Evolutionary conservation across 2,797 vertebrate genomes (phyloP).

Genomic region (Lepilemur septentrionalis): DNA sequence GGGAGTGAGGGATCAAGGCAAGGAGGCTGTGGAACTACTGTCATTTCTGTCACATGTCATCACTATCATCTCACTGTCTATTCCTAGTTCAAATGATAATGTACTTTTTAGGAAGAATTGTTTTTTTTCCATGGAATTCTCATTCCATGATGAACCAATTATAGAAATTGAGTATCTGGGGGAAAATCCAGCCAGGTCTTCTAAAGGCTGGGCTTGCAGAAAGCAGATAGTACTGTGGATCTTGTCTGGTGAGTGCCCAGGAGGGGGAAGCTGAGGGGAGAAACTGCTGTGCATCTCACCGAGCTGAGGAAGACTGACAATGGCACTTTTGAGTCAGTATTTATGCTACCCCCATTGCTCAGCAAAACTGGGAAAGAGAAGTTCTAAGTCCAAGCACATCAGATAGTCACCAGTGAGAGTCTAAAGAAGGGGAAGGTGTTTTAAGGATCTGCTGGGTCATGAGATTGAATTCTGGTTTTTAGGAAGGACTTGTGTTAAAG

Average conservation of each 20-base stretch:
- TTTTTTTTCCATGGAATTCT: neutral
- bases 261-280: neutral
- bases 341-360: neutral
- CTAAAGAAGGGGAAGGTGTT: neutral
- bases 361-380: neutral
- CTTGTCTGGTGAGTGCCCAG: neutral
- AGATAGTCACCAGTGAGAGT: neutral
- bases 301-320: neutral
- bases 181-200: neutral
- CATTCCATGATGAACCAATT: neutral
- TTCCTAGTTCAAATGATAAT: neutral
- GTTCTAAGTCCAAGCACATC: neutral
- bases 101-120: neutral
- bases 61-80: neutral
- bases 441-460: neutral
- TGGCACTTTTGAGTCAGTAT: neutral
- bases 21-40: neutral
- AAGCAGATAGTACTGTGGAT: neutral
- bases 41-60: neutral
- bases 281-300: neutral
- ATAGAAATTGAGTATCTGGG: neutral
- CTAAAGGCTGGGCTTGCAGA: neutral
- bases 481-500: neutral
- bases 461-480: slow-evolving; percentile 1
- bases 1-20: neutral